Evolutionary conservation across 2,797 vertebrate species (phyloP).

Genomic region (Carapus acus): DNA sequence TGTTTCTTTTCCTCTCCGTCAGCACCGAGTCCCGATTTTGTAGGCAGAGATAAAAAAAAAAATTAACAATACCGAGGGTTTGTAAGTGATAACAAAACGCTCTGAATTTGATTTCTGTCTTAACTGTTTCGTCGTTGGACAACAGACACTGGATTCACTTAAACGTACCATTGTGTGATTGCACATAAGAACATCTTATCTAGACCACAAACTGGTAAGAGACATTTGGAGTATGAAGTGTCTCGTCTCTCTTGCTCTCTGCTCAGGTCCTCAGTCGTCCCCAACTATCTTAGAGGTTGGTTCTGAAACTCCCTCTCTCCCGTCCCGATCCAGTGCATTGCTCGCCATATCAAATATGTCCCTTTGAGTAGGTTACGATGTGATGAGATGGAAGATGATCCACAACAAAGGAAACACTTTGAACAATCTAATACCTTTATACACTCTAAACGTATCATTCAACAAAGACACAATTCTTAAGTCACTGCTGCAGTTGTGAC

Average conservation of each 20-base stretch:
- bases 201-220: constrained; percentile 1
- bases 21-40: constrained; percentile 6
- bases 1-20: neutral
- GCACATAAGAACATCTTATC: constrained; percentile 12
- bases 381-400: constrained; percentile 27
- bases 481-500: constrained; percentile 38
- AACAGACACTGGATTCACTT: neutral
- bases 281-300: constrained; percentile 22
- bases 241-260: constrained; percentile 1
- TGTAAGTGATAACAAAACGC: neutral
- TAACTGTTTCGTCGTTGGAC: too few species aligned
- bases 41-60: constrained; percentile 1
- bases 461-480: constrained; percentile 44
- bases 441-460: constrained; percentile 41
- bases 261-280: constrained; percentile 1
- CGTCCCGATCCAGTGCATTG: constrained; percentile 69
- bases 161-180: neutral
- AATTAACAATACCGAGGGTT: too few species aligned
- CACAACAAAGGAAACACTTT: constrained; percentile 22
- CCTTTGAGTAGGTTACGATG: constrained; percentile 21
- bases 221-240: constrained; percentile 6
- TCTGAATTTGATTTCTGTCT: constrained; percentile 3
- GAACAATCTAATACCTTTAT: constrained; percentile 34
- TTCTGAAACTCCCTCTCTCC: constrained; percentile 21
- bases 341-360: constrained; percentile 24